Percentiles rank a stretch among this genome's conserved stretches.
These are phyloP conservation scores for Cosmopolites sordidus DNA, from an alignment of 2,888 invertebrate species.

Conservation along the genomic window DNA sequence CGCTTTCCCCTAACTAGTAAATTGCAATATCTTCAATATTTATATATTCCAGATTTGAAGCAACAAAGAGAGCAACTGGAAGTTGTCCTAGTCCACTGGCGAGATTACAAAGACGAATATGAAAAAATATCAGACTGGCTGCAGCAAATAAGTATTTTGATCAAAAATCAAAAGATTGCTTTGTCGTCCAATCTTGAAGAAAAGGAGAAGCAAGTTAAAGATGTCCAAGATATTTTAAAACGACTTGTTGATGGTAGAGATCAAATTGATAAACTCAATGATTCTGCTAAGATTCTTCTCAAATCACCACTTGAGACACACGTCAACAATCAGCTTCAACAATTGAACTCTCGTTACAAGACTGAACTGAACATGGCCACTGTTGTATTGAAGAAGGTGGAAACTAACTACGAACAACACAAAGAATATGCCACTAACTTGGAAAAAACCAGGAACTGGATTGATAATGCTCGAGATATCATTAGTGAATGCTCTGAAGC, in stretches of 20 bases:
- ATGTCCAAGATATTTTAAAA: slow-evolving; percentile 72
- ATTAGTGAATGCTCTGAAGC: slow-evolving; percentile 78
- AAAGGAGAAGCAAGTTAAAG: slow-evolving; percentile 78
- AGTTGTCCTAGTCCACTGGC: slow-evolving; percentile 76
- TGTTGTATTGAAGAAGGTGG: slow-evolving; percentile 86
- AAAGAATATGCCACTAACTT: slow-evolving; percentile 73
- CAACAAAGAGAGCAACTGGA: slow-evolving; percentile 81
- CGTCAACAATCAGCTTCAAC: slow-evolving; percentile 80
- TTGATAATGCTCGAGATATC: slow-evolving; percentile 78
- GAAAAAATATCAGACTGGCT: slow-evolving; percentile 89
- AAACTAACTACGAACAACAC: slow-evolving; percentile 83
- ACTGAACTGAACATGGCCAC: slow-evolving; percentile 83
- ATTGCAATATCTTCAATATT: not conserved
- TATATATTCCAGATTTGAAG: slow-evolving; percentile 60
- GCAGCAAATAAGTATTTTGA: slow-evolving; percentile 85
- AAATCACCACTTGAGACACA: slow-evolving; percentile 83
- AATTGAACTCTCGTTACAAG: slow-evolving; percentile 83
- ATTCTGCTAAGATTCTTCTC: slow-evolving; percentile 69
- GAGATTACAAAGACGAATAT: slow-evolving; percentile 89
- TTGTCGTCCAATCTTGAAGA: slow-evolving; percentile 74
- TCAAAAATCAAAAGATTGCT: slow-evolving; percentile 85
- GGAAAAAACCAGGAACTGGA: slow-evolving; percentile 76
- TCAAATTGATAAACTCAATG: slow-evolving; percentile 80
- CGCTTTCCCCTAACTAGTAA: not conserved
- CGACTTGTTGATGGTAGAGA: slow-evolving; percentile 72